Base-by-base conservation (phyloP, 2,113 vertebrate genomes). In the Dromiciops gliroides region DNA sequence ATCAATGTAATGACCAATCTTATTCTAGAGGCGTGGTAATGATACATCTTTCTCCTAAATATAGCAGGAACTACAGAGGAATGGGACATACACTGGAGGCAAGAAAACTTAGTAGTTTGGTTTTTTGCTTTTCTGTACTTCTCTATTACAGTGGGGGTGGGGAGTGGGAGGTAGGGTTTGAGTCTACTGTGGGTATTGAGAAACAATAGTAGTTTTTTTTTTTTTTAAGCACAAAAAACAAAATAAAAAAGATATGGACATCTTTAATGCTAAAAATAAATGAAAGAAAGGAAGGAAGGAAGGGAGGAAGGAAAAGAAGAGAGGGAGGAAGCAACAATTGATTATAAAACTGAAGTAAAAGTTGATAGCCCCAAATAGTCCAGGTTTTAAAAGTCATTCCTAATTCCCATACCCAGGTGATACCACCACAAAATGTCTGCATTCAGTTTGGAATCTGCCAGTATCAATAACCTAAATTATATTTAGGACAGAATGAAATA, bases 361-460 rank as follows among this genome's bases (percentile, higher is more conserved):
- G 53, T 26, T 26, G 53, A 56, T 24, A 60, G 24, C 25, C 44
- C 83, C 49, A 25, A 6, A 95, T 90, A n/a, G 9, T 31, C 90
- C 52, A 92, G 89, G 8, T 12, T 92, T 48, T 37, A 28, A 47
- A 51, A 51, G 52, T 51, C 50, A 91, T 52, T 96, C 48, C 25
- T 22, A 91, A 31, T 52, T 49, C 23, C 12, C 94, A 56, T 28
- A 47, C 19, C 9, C 48, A n/a, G n/a, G 50, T 90, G 50, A 95
- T 92, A 56, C 92, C 51, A 93, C n/a, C 1, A 95, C 75, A 95
- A 96, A 93, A 37, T 94, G 48, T 89, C 94, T 93, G 60, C 23
- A 89, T 96, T 93, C n/a, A 26, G 22, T 53, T 50, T 93, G 67
- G 37, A 93, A 93, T 94, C 44, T 92, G 47, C 19, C 89, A 26